phyloP scores from a whole-genome alignment of 2,888 invertebrate genomes.

The Cheilosia impressa region DNA sequence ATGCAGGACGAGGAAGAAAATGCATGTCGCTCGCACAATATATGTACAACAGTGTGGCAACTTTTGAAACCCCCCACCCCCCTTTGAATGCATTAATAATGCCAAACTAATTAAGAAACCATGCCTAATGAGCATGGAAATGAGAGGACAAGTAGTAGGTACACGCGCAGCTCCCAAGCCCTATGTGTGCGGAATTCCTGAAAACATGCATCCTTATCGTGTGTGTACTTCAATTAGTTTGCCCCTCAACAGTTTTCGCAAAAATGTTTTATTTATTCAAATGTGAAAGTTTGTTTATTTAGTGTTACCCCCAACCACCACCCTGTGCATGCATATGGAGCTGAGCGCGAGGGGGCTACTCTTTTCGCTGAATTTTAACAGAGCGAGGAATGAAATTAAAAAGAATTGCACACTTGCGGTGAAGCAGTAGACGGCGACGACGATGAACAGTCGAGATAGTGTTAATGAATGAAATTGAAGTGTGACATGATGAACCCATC shows the following conservation, averaged over 20 bases:
- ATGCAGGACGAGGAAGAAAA: conserved; percentile 34
- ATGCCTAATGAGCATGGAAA: conserved; percentile 63
- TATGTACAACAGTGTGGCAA: neutral
- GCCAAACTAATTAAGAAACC: conserved; percentile 70
- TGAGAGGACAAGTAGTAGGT: conserved; percentile 4
- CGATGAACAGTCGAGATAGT: conserved; percentile 28
- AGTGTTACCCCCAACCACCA: neutral
- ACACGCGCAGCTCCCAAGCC: neutral
- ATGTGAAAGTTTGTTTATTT: conserved; percentile 68
- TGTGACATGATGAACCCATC: conserved; percentile 59
- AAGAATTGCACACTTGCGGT: conserved; percentile 37
- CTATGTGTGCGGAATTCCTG: conserved; percentile 50
- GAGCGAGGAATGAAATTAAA: conserved; percentile 8
- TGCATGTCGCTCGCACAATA: conserved; percentile 33
- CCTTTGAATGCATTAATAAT: conserved; percentile 61
- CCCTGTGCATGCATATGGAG: neutral
- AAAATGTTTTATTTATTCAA: conserved; percentile 69
- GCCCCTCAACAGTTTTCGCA: conserved; percentile 42
- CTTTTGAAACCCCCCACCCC: neutral
- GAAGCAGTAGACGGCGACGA: conserved; percentile 6
- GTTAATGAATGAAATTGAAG: conserved; percentile 70
- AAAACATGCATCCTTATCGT: conserved; percentile 61
- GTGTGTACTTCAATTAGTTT: conserved; percentile 64
- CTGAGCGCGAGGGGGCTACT: neutral
- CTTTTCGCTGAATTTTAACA: conserved; percentile 6